Evolutionary conservation across 2,113 vertebrate species (phyloP).

Genomic region (Tapirus terrestris): DNA sequence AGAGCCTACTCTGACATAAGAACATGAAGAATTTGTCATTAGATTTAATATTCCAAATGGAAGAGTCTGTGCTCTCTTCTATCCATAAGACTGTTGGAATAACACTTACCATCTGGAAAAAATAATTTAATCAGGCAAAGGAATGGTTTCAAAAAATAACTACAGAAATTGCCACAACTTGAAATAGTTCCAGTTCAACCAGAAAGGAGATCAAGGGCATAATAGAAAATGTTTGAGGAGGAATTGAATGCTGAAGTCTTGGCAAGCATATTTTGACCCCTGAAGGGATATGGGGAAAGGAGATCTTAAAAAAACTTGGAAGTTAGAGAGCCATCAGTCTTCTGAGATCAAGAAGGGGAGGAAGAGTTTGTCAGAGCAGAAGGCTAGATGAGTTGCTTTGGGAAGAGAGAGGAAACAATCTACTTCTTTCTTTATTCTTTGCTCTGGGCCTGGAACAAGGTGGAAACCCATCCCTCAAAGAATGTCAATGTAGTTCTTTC

Average conservation of each 20-base stretch:
- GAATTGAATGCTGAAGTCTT: not conserved
- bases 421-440: not conserved
- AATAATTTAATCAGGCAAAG: conserved; percentile 29
- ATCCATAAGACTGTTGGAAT: not conserved
- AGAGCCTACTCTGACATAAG: not conserved
- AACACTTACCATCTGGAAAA: conserved; percentile 23
- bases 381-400: not conserved
- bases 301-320: not conserved
- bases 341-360: not conserved
- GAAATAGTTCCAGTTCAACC: not conserved
- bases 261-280: not conserved
- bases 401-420: not conserved
- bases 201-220: not conserved
- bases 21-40: not conserved
- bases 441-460: not conserved
- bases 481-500: not conserved
- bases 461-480: not conserved
- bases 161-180: not conserved
- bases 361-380: not conserved
- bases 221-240: not conserved
- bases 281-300: not conserved
- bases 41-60: conserved; percentile 40
- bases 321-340: not conserved
- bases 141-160: conserved; percentile 33
- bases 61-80: conserved; percentile 22